Evolutionary conservation across 2,113 vertebrate genomes (phyloP).

Genomic region (Athene noctua): DNA sequence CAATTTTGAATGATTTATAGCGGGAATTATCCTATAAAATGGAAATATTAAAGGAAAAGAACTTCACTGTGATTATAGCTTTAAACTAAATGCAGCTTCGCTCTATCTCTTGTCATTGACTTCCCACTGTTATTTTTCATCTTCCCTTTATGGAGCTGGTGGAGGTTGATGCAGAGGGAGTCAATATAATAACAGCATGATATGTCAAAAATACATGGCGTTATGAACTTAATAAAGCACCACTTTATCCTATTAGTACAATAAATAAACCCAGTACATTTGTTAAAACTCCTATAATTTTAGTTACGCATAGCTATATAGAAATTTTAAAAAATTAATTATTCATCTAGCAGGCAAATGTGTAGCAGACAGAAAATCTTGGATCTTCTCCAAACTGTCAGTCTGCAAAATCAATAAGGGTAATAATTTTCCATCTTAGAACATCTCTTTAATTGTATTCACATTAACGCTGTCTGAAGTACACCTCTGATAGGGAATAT

Average conservation of each 20-base stretch:
- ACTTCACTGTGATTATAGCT: not conserved
- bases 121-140: not conserved
- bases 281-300: not conserved
- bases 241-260: not conserved
- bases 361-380: not conserved
- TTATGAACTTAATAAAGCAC: not conserved
- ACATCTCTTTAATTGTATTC: not conserved
- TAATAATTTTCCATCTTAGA: not conserved
- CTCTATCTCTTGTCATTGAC: not conserved
- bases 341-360: not conserved
- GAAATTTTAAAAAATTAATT: not conserved
- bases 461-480: not conserved
- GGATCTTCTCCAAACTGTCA: not conserved
- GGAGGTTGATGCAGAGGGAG: not conserved
- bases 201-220: not conserved
- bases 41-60: not conserved
- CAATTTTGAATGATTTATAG: not conserved
- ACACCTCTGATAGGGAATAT: not conserved
- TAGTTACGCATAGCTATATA: not conserved
- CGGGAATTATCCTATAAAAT: not conserved
- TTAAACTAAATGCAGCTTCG: slow-evolving; percentile 1
- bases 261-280: not conserved
- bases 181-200: not conserved
- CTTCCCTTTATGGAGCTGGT: not conserved
- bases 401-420: not conserved